Evolutionary conservation across 2,888 invertebrate genomes (phyloP), one percentile per base, ranked within the genome.

Genomic region (Synergus laeviventris): DNA sequence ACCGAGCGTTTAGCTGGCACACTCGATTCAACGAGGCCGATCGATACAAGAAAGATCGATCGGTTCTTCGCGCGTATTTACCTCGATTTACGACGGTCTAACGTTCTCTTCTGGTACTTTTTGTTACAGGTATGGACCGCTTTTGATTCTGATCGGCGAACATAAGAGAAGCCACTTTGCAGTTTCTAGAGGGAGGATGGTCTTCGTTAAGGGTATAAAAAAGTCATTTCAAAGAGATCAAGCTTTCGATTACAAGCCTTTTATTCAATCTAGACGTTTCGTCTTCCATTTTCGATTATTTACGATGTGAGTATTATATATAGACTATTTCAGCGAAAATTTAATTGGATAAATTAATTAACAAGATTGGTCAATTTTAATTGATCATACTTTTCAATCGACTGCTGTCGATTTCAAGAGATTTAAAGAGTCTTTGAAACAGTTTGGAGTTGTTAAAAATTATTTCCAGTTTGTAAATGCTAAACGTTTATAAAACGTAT

Each of bases 101-200:
- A 70, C n/a, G 31, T 70, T 49, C 49, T 49, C 24, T 16, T 70
- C 42, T 64, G 12, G 3, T 42, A 21, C 45, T 74, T 66, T 78
- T 61, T 78, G 76, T 78, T 78, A 18, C 78, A 78, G 78, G 78
- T 78, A 78, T 74, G 76, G 49, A 73, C 73, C 73, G 73, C 59
- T 78, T 70, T 74, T 64, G 38, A 66, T 77, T 74, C 36, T 74
- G 49, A 49, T 70, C 49, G 49, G 49, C 45, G 45, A 70, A 70
- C 70, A 70, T 45, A 66, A 45, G 66, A 45, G 45, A 45, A 66
- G 45, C 66, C 45, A 66, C 31, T 70, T 70, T 70, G 31, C 49
- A 31, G 24, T 24, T 42, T 70, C 49, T 56, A 49, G 49, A 70
- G 49, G 45, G 45, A 70, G 31, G 31, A 70, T 70, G 42, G 24